Conservation (phyloP, 2,888 invertebrate species). For the Scrobipalpa atriplicella region DNA sequence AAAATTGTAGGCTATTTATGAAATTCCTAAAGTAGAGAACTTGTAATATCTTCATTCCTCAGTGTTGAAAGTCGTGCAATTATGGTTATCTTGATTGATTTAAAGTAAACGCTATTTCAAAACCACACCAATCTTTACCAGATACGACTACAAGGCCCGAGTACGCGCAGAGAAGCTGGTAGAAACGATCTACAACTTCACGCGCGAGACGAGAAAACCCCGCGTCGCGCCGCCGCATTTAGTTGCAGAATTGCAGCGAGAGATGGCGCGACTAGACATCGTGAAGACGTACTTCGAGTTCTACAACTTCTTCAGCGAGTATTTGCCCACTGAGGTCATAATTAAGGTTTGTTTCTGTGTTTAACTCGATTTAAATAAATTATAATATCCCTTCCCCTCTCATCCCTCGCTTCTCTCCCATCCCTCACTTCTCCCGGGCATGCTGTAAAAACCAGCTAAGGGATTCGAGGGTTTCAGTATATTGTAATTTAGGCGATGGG, state of each 20-base stretch:
- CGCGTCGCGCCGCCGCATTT: conserved; percentile 46
- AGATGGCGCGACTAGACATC: conserved; percentile 64
- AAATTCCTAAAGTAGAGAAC: no score
- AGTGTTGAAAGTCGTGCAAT: no score
- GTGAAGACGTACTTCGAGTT: conserved; percentile 70
- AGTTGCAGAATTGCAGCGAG: conserved; percentile 56
- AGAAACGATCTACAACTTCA: conserved; percentile 58
- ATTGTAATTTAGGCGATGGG: no score
- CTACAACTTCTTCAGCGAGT: conserved; percentile 68
- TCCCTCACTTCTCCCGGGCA: not conserved
- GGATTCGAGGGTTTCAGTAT: no score
- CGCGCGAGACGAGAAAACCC: conserved; percentile 44
- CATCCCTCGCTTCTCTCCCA: not conserved
- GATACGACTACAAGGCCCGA: conserved; percentile 72
- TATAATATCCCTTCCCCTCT: not conserved
- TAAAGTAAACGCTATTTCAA: not conserved
- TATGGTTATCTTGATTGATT: no score
- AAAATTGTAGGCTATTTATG: no score
- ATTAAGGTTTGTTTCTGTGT: no score
- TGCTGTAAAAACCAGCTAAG: no score
- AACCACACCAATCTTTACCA: conserved; percentile 34
- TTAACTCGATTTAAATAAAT: no score
- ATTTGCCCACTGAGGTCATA: conserved; percentile 68
- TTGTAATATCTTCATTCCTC: no score
- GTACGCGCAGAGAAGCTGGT: conserved; percentile 68